A percentile compares a stretch with the other conserved stretches of the same genome.
These are phyloP conservation scores for Microplitis manilae DNA, from an alignment of 2,888 invertebrate species.

Conservation along the genomic window DNA sequence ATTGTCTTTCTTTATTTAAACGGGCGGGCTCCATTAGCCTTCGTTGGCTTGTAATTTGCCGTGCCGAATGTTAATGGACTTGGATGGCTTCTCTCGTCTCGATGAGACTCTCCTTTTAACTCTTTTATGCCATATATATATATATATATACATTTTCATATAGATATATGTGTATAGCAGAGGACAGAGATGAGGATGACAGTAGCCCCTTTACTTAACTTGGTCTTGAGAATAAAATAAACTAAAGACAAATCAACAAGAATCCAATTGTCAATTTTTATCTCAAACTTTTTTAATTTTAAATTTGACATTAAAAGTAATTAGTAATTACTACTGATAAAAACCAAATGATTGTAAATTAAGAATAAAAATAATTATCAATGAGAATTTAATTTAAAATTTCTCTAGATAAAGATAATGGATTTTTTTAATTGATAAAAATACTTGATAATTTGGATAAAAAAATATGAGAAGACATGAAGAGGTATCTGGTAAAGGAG, in stretches of 20 bases:
- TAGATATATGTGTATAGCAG: not conserved
- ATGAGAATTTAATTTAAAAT: too few relatives aligned
- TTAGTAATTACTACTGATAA: not conserved
- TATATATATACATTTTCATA: not conserved
- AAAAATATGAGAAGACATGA: slow-evolving; percentile 23
- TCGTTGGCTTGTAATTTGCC: slow-evolving; percentile 70
- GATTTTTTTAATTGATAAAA: not conserved
- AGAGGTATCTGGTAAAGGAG: slow-evolving; percentile 42
- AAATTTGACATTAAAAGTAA: not conserved
- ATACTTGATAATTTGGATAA: not conserved
- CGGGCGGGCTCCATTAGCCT: slow-evolving; percentile 65
- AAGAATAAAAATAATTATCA: not conserved
- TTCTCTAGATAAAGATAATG: too few relatives aligned
- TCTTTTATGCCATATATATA: not conserved
- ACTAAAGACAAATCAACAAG: not conserved
- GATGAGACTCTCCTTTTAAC: slow-evolving; percentile 41
- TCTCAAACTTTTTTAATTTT: not conserved
- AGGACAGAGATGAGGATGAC: not conserved
- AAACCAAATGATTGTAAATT: not conserved
- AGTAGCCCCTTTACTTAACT: not conserved
- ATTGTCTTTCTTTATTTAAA: slow-evolving; percentile 35
- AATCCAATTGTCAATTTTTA: not conserved
- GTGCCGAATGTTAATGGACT: slow-evolving; percentile 71
- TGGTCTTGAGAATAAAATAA: not conserved
- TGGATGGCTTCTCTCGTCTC: slow-evolving; percentile 52